phyloP scores from a whole-genome alignment of 2,888 invertebrate genomes.

The Nudaria mundana region DNA sequence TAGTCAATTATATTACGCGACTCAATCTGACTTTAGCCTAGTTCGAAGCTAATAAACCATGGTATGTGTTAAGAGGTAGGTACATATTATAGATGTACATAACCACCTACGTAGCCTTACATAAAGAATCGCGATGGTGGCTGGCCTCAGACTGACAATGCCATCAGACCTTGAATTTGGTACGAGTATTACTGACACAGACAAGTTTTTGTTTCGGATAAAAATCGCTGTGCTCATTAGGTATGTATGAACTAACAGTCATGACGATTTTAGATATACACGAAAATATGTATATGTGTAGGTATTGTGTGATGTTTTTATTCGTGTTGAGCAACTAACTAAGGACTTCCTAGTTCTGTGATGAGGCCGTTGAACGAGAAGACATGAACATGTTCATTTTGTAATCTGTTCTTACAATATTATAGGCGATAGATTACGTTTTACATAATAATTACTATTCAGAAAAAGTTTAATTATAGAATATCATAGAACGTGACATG shows the following conservation, averaged over 20 bases:
- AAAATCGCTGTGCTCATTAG: slow-evolving; percentile 56
- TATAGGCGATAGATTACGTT: slow-evolving; percentile 1
- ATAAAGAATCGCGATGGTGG: slow-evolving; percentile 36
- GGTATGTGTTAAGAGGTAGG: neutral
- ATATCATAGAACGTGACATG: slow-evolving; percentile 32
- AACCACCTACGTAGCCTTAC: slow-evolving; percentile 9
- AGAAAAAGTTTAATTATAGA: slow-evolving; percentile 23
- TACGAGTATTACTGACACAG: slow-evolving; percentile 51
- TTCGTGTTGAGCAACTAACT: slow-evolving; percentile 39
- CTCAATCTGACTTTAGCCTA: too few species aligned
- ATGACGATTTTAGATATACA: slow-evolving; percentile 58
- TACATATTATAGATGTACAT: slow-evolving; percentile 13
- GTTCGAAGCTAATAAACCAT: neutral
- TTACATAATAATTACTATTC: slow-evolving; percentile 16
- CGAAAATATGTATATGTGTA: slow-evolving; percentile 23
- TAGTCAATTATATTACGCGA: too few species aligned
- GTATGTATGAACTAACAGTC: slow-evolving; percentile 54
- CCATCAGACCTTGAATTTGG: slow-evolving; percentile 40
- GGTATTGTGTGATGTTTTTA: slow-evolving; percentile 43
- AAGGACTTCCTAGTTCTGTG: slow-evolving; percentile 62
- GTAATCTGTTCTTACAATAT: neutral
- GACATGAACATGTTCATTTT: slow-evolving; percentile 47
- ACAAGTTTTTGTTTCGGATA: slow-evolving; percentile 64
- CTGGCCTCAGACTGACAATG: slow-evolving; percentile 41
- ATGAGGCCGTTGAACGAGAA: slow-evolving; percentile 51